These are phyloP conservation scores for Todus mexicanus DNA, from an alignment of 2,797 vertebrate genomes.

Conservation along the genomic window DNA sequence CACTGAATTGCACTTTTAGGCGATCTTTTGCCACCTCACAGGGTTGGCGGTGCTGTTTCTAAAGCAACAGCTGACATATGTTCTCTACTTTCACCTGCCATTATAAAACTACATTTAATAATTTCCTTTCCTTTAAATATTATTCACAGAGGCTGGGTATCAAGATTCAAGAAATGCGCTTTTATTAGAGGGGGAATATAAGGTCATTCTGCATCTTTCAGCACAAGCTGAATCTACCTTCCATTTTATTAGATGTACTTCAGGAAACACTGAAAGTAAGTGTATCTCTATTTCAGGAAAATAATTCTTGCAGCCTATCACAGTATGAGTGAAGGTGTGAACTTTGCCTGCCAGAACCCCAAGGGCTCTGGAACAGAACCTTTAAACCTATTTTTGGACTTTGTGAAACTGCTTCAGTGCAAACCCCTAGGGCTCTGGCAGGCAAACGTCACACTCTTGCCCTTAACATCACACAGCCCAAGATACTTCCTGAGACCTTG, in stretches of 20 bases:
- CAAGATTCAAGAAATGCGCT: background rate
- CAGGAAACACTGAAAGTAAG: background rate
- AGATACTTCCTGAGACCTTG: background rate
- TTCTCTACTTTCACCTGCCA: background rate
- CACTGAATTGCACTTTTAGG: background rate
- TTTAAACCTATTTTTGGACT: no score
- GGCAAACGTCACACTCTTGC: background rate
- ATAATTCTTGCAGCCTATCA: background rate
- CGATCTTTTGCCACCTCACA: background rate
- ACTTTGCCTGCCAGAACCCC: background rate
- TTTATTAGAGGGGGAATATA: background rate
- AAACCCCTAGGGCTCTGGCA: background rate
- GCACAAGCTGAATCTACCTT: background rate
- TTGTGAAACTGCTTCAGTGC: no score
- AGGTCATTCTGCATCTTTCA: background rate
- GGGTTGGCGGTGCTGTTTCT: background rate
- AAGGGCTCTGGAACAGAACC: background rate
- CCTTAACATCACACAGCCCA: background rate
- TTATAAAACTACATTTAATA: background rate
- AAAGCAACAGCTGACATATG: background rate
- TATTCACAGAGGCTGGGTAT: background rate
- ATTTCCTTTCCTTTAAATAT: background rate
- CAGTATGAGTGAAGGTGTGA: background rate
- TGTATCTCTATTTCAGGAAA: background rate
- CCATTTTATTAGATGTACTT: background rate